Base-by-base conservation (phyloP, 2,113 vertebrate species). In the Pygathrix nemaeus region DNA sequence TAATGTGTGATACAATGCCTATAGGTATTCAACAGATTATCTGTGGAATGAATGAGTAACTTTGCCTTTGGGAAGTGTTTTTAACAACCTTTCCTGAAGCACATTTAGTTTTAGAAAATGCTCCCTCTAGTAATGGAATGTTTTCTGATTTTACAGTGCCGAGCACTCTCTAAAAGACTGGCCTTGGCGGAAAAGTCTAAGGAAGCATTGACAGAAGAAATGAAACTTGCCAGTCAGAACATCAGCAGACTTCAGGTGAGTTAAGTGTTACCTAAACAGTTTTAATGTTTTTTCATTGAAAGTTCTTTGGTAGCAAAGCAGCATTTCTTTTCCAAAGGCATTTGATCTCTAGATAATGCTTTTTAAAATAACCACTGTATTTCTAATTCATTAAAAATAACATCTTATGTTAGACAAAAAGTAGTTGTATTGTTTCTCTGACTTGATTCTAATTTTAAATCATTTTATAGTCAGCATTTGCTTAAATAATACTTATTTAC, bases 181-280 rank as follows among this genome's bases (percentile, higher is more conserved):
- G 98, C 99, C 73, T 98, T 99, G 66, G 99, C 99, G 25, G 99
- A 99, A 93, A 99, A 99, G 79, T 99, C 99, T 35, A 99, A 99
- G 90, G 99, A 99, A 83, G 98, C 98, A 0, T 98, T 99, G 93
- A 98, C 90, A 0, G 99, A 99, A 92, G 99, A 99, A 88, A 82
- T 99, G 96, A 99, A 99, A 96, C 70, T 98, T 9, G 99, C 99
- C 32, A 99, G 98, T 98, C 99, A 99, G 98, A 99, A 99, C 98
- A 99, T 99, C 98, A 99, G 99, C 73, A 99, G 99, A 81, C 98
- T 99, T 95, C 99, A 99, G 99, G 99, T 99, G 98, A 98, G 99
- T 97, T 35, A 66, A 91, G 70, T 81, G 25, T 40, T 94, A 14
- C 5, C 70, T 72, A 2, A 3, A 0, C 35, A 12, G 30, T 61